Evolutionary conservation across 2,113 vertebrate species (phyloP).

Genomic region (Deroptyus accipitrinus): DNA sequence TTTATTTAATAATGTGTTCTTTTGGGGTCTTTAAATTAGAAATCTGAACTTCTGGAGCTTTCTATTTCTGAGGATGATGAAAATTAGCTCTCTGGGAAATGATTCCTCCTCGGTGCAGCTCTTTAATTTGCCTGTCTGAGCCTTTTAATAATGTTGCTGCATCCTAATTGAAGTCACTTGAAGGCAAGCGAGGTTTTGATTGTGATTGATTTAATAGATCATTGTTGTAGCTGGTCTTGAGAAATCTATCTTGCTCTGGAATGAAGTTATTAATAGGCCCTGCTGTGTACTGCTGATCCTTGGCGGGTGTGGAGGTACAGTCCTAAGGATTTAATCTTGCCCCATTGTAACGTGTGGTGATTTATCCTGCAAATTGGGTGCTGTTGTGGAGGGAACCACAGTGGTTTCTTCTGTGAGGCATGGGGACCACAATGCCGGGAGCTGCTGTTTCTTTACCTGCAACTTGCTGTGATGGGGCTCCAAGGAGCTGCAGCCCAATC

Average conservation of each 20-base stretch:
- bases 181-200: conserved; percentile 22
- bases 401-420: not conserved
- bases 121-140: conserved; percentile 30
- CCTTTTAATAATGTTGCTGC: not conserved
- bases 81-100: not conserved
- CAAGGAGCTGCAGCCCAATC: not conserved
- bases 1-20: not conserved
- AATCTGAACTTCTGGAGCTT: not conserved
- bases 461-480: fast-evolving
- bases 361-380: not conserved
- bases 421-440: not conserved
- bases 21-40: not conserved
- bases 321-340: not conserved
- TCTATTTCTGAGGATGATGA: conserved; percentile 1
- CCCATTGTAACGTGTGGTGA: not conserved
- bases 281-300: not conserved
- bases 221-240: not conserved
- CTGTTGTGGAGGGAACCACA: not conserved
- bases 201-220: conserved; percentile 38
- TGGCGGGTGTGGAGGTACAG: not conserved
- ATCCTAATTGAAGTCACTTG: conserved; percentile 43
- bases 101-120: not conserved
- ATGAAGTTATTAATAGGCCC: not conserved
- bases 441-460: not conserved
- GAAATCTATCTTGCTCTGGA: not conserved